A percentile compares a stretch with the other conserved stretches of the same genome.
These are phyloP conservation scores for Poeciliopsis occidentalis DNA, from an alignment of 2,113 vertebrate genomes.

Conservation along the genomic window DNA sequence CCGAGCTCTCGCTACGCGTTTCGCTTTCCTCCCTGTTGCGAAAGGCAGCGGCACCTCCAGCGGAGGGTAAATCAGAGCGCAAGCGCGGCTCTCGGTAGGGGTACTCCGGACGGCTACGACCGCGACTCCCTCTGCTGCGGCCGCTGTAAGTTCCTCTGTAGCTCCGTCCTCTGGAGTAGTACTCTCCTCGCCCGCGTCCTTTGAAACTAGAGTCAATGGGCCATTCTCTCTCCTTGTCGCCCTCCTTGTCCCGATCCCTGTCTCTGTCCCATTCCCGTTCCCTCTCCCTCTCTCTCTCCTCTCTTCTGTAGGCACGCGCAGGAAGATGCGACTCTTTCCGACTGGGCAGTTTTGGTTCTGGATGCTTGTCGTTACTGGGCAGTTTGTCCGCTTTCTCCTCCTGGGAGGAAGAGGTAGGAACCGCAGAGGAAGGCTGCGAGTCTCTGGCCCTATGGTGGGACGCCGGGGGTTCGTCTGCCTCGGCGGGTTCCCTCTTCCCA, in stretches of 20 bases:
- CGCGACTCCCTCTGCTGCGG: conserved; percentile 87
- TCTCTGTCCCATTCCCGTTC: conserved; percentile 86
- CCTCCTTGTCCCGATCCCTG: conserved; percentile 82
- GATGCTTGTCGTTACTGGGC: conserved; percentile 80
- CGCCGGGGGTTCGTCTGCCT: conserved; percentile 49
- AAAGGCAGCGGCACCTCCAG: conserved; percentile 69
- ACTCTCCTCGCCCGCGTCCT: conserved; percentile 93
- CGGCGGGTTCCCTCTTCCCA: conserved; percentile 61
- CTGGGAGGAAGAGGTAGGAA: conserved; percentile 62
- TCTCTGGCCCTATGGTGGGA: conserved; percentile 65
- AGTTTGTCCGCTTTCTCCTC: conserved; percentile 90
- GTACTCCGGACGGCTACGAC: no score
- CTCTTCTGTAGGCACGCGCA: conserved; percentile 88
- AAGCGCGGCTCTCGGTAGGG: no score
- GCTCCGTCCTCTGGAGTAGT: conserved; percentile 95
- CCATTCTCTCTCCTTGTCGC: conserved; percentile 91
- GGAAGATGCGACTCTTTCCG: conserved; percentile 85
- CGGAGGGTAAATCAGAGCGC: no score
- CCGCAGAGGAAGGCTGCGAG: conserved; percentile 60
- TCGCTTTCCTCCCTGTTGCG: conserved; percentile 95
- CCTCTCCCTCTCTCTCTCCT: conserved; percentile 91
- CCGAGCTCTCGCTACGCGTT: conserved; percentile 97
- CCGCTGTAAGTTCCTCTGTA: conserved; percentile 94
- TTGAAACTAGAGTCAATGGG: conserved; percentile 88
- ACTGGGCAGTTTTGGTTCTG: conserved; percentile 82